Percentiles rank a stretch among this genome's conserved stretches.
phyloP scores from a whole-genome alignment of 2,113 vertebrate genomes.

The Climacteris rufus region DNA sequence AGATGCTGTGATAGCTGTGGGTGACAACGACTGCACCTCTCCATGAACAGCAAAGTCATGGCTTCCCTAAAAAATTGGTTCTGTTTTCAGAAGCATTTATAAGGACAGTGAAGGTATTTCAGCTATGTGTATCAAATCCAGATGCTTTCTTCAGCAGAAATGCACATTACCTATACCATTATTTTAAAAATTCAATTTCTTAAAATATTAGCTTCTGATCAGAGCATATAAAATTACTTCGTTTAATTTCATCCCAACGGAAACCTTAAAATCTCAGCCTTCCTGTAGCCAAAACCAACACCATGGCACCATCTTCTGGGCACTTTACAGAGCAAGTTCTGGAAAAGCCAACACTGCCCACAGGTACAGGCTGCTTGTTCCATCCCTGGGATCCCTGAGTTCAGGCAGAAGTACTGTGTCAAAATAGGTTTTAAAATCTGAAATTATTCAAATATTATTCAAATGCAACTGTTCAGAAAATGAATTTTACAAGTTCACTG shows the following conservation, averaged over 20 bases:
- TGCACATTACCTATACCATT: not conserved
- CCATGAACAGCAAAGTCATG: not conserved
- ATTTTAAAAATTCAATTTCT: not conserved
- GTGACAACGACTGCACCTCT: no score
- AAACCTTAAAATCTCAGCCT: not conserved
- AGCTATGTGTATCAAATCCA: not conserved
- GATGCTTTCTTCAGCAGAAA: not conserved
- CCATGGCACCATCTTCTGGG: slow-evolving; percentile 73
- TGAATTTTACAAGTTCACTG: not conserved
- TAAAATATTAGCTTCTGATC: not conserved
- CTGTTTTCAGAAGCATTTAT: not conserved
- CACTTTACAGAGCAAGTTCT: not conserved
- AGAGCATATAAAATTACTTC: not conserved
- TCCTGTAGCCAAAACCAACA: not conserved
- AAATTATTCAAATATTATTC: not conserved
- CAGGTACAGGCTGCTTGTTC: not conserved
- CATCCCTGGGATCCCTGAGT: not conserved
- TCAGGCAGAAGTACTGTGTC: not conserved
- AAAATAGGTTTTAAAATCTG: not conserved
- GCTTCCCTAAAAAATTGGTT: not conserved
- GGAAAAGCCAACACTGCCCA: not conserved
- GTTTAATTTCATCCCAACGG: not conserved
- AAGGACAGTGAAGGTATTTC: not conserved
- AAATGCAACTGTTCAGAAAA: not conserved
- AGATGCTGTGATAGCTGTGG: not conserved